Evolutionary conservation across 1,140 invertebrate species (phyloP), one percentile per base, ranked within the genome.

Genomic region (Nomia melanderi): DNA sequence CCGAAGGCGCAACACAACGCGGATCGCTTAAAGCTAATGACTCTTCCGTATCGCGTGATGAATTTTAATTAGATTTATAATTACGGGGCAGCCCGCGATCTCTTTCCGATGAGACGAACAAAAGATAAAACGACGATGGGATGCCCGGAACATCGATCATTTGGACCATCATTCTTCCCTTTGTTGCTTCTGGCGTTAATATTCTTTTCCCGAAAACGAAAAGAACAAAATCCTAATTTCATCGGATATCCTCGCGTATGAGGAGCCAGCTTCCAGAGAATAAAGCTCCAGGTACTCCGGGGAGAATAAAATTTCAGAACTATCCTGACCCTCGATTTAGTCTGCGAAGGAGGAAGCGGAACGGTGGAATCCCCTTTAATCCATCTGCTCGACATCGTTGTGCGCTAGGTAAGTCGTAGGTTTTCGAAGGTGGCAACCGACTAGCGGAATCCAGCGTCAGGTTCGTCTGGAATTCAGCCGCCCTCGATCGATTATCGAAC

Each of bases 61-160:
- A 88, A 91, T 90, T 89, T 89, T 90, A 90, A 91, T 88, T 89
- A 90, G 88, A 89, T 88, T 91, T 90, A 87, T 90, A 90, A 91
- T 90, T 91, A 88, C 79, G 63, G 86, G 86, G 83, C 79, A 74
- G 63, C 47, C 31, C 47, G 36, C 8, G 20, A n/a, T n/a, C 23
- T 44, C 9, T 5, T 6, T 20, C 0, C 9, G n/a, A 9, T 29
- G 74, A 70, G 39, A 63, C 57, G 63, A 47, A 31, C 56, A 31
- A 23, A 41, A 25, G 63, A 39, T 44, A 23, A 31, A 12, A n/a
- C 3, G n/a, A 7, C 1, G 63, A 78, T 74, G 54, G 59, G 56
- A 36, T 14, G 73, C 64, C n/a, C 31, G 44, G 62, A 27, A 20
- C 50, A 75, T 75, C 63, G 39, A 75, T 73, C 36, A n/a, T 57